Percentiles rank a stretch among this genome's conserved stretches.
Evolutionary conservation across 2,888 invertebrate species (phyloP).

Genomic region (Himalopsyche kuldschensis): DNA sequence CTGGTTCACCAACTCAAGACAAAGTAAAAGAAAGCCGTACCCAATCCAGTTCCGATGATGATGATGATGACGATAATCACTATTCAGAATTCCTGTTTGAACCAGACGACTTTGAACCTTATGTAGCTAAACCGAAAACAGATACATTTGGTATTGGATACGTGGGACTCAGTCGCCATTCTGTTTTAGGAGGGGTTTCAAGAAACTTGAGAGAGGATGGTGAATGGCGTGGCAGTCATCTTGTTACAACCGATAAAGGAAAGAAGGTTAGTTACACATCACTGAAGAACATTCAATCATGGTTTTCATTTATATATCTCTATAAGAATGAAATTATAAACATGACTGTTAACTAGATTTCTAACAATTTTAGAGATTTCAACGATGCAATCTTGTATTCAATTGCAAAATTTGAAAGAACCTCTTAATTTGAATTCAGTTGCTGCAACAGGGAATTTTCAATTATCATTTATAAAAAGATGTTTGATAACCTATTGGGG

Average conservation of each 20-base stretch:
- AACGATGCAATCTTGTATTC: too few relatives aligned
- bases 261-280: slow-evolving; percentile 47
- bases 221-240: slow-evolving; percentile 45
- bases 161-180: slow-evolving; percentile 68
- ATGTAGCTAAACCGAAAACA: slow-evolving; percentile 72
- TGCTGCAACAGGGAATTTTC: too few relatives aligned
- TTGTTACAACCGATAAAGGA: slow-evolving; percentile 55
- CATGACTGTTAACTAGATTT: neutral
- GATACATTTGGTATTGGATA: slow-evolving; percentile 84
- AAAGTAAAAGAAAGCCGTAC: neutral
- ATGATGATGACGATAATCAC: slow-evolving; percentile 58
- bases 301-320: neutral
- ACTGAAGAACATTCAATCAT: neutral
- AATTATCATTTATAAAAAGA: too few relatives aligned
- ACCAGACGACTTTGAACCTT: slow-evolving; percentile 80
- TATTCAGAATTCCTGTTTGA: slow-evolving; percentile 68
- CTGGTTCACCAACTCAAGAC: neutral
- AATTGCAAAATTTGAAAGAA: too few relatives aligned
- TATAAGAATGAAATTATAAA: neutral
- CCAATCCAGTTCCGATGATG: slow-evolving; percentile 48
- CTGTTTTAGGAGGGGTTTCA: slow-evolving; percentile 53
- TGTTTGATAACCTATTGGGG: too few relatives aligned
- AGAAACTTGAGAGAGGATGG: neutral
- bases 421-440: too few relatives aligned
- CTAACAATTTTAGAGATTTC: too few relatives aligned